These are phyloP conservation scores for Hirudinaria manillensis DNA, from an alignment of 2,888 invertebrate genomes.

Conservation along the genomic window DNA sequence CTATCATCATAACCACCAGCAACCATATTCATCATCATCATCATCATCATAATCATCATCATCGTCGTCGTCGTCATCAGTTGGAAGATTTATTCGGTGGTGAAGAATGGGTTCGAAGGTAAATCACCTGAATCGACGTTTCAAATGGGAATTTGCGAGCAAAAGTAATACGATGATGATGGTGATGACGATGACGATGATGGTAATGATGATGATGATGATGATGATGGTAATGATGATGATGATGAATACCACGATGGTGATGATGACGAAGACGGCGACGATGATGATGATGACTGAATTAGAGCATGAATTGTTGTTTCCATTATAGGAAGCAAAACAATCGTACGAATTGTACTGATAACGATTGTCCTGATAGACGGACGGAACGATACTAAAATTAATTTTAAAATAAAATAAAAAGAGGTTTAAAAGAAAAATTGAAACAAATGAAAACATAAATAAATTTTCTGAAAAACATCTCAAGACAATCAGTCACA, in stretches of 20 bases:
- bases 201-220: constrained; percentile 9
- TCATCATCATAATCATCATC: too few species aligned
- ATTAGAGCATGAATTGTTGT: background rate
- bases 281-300: background rate
- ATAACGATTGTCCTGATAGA: background rate
- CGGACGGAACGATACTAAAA: background rate
- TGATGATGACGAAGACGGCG: background rate
- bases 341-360: too few species aligned
- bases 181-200: background rate
- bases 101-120: too few species aligned
- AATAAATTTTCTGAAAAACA: background rate
- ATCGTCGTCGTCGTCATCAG: too few species aligned
- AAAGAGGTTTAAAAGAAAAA: background rate
- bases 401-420: background rate
- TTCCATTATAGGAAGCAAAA: background rate
- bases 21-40: too few species aligned
- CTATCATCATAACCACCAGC: too few species aligned
- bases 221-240: background rate
- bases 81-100: too few species aligned
- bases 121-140: too few species aligned
- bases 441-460: background rate
- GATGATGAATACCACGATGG: background rate
- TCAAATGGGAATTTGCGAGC: too few species aligned
- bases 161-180: background rate
- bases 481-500: background rate